A percentile compares a stretch with the other conserved stretches of the same genome.
These are phyloP conservation scores for Hemicrepidius hirtus DNA, from an alignment of 2,888 invertebrate genomes.

Conservation along the genomic window DNA sequence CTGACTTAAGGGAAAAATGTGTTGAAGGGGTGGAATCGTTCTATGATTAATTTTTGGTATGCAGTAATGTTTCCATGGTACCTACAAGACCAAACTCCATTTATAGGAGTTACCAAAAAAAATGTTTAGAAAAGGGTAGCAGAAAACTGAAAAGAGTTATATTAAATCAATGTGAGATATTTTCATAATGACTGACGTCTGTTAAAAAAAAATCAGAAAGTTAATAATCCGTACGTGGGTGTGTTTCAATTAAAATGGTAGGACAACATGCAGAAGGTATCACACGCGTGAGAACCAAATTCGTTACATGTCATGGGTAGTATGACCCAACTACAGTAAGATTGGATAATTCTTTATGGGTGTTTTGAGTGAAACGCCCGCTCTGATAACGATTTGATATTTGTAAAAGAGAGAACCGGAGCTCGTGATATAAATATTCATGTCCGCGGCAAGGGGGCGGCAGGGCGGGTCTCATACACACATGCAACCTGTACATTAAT, in stretches of 20 bases:
- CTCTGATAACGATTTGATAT: constrained; percentile 52
- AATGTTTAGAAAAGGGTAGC: no score
- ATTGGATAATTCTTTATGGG: constrained; percentile 45
- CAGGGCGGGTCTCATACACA: constrained; percentile 64
- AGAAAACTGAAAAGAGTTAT: no score
- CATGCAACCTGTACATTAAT: constrained; percentile 70
- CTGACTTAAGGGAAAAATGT: no score
- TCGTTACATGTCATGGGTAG: constrained; percentile 30
- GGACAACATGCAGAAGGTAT: background rate
- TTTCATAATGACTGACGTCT: no score
- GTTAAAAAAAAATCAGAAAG: background rate
- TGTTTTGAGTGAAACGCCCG: constrained; percentile 50
- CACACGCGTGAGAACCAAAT: constrained; percentile 35
- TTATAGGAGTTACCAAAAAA: no score
- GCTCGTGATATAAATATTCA: constrained; percentile 60
- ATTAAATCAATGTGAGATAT: no score
- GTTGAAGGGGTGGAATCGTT: no score
- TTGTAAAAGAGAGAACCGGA: constrained; percentile 48
- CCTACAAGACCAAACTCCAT: no score
- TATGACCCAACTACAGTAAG: constrained; percentile 32
- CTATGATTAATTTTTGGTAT: no score
- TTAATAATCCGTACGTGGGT: background rate
- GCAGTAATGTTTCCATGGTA: no score
- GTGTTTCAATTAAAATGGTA: constrained; percentile 8
- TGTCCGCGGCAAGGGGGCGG: constrained; percentile 60